These are phyloP conservation scores for Corythaeola cristata DNA, from an alignment of 2,113 vertebrate species.

Conservation along the genomic window DNA sequence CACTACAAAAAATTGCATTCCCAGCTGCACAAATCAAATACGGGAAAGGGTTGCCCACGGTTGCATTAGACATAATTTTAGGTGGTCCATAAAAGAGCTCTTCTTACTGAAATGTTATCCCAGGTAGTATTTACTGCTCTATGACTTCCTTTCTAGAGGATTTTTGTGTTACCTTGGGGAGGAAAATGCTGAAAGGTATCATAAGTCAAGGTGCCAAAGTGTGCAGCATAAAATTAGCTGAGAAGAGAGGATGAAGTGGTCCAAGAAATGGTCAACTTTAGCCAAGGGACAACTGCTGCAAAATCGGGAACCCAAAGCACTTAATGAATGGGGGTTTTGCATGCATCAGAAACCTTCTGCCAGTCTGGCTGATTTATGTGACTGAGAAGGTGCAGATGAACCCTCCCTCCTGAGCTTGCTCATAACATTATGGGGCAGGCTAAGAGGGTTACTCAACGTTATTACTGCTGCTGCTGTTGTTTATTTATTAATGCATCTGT, in stretches of 20 bases:
- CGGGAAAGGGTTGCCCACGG: background rate
- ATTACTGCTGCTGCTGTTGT: slow-evolving; percentile 63
- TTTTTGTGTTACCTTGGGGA: slow-evolving; percentile 61
- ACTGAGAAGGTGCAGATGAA: background rate
- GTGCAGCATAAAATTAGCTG: slow-evolving; percentile 17
- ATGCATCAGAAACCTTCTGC: background rate
- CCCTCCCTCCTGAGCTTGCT: slow-evolving; percentile 55
- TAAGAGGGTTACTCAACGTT: slow-evolving; percentile 61
- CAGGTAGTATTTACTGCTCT: slow-evolving; percentile 52
- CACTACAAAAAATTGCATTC: background rate
- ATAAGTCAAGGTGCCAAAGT: slow-evolving; percentile 59
- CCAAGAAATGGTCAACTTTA: slow-evolving; percentile 20
- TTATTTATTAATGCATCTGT: slow-evolving; percentile 65
- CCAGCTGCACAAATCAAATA: slow-evolving; percentile 4
- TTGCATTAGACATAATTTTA: slow-evolving; percentile 33
- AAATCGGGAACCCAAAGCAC: background rate
- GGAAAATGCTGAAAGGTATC: slow-evolving; percentile 48
- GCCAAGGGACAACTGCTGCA: slow-evolving; percentile 12
- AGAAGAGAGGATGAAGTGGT: slow-evolving; percentile 9
- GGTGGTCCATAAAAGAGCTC: slow-evolving; percentile 56
- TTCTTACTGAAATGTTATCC: slow-evolving; percentile 59
- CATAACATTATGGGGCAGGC: slow-evolving; percentile 48
- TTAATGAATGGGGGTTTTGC: background rate
- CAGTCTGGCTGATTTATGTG: slow-evolving; percentile 42
- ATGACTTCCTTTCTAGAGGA: slow-evolving; percentile 49